Evolutionary conservation across 2,113 vertebrate species (phyloP).

Genomic region (Hemichromis elongatus): DNA sequence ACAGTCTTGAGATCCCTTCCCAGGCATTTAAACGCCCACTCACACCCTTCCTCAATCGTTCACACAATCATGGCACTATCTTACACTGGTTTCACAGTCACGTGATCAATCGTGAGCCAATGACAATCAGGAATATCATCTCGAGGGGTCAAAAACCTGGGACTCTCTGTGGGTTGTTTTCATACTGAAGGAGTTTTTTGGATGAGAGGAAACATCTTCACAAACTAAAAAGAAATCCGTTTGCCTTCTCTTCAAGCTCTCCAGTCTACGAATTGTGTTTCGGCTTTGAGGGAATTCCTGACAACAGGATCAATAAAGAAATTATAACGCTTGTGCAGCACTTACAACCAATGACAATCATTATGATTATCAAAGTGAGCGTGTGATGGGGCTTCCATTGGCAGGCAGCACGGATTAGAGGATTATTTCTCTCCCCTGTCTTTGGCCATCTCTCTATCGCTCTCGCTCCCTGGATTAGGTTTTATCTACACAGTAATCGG

Average conservation of each 20-base stretch:
- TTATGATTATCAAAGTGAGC: neutral
- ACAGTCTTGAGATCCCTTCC: rapidly evolving
- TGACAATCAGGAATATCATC: neutral
- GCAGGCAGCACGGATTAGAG: conserved; percentile 35
- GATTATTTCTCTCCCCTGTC: conserved; percentile 21
- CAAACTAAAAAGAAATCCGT: neutral
- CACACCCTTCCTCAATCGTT: neutral
- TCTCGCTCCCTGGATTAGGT: conserved; percentile 29
- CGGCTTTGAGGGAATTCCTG: neutral
- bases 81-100: neutral
- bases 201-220: neutral
- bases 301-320: conserved; percentile 14
- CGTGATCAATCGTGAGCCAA: neutral
- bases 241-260: neutral
- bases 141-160: neutral
- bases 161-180: neutral
- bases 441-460: conserved; percentile 10
- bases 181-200: neutral
- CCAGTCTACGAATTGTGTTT: neutral
- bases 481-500: conserved; percentile 49
- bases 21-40: rapidly evolving
- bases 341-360: conserved; percentile 3
- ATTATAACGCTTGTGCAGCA: conserved; percentile 1
- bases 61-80: rapidly evolving
- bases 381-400: conserved; percentile 7